phyloP scores from a whole-genome alignment of 2,888 invertebrate species.

The Alloscopus bannaensis region DNA sequence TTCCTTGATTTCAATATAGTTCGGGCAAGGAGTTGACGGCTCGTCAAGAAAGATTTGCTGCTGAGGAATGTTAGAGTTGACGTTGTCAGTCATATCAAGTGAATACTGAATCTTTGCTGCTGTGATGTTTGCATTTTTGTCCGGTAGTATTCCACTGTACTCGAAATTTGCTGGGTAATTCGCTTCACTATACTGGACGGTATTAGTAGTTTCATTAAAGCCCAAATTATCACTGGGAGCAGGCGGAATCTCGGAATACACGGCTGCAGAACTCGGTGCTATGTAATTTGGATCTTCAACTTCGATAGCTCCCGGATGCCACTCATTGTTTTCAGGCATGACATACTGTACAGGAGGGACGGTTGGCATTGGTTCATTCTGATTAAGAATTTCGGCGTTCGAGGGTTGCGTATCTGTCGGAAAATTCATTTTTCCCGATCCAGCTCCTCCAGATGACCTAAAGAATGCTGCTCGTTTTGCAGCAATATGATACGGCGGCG shows the following conservation, averaged over 20 bases:
- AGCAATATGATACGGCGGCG: slow-evolving; percentile 73
- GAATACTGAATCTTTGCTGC: slow-evolving; percentile 17
- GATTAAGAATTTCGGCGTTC: background rate
- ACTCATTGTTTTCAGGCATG: background rate
- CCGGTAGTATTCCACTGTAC: slow-evolving; percentile 24
- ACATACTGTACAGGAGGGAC: slow-evolving; percentile 1
- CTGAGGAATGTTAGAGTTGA: background rate
- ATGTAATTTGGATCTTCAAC: slow-evolving; percentile 4
- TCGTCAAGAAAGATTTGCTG: background rate
- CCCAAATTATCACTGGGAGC: slow-evolving; percentile 11
- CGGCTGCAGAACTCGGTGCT: background rate
- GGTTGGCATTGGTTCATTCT: background rate
- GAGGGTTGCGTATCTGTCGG: slow-evolving; percentile 12
- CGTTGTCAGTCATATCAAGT: slow-evolving; percentile 9
- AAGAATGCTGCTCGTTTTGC: slow-evolving; percentile 72
- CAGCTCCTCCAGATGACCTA: slow-evolving; percentile 65
- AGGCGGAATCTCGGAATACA: slow-evolving; percentile 3
- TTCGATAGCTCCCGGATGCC: background rate
- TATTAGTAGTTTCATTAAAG: slow-evolving; percentile 15
- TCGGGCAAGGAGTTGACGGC: background rate
- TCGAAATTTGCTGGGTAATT: slow-evolving; percentile 16
- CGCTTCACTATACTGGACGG: slow-evolving; percentile 19
- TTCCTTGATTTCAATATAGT: background rate
- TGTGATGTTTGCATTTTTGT: slow-evolving; percentile 42
- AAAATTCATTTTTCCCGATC: slow-evolving; percentile 40